These are phyloP conservation scores for Conops quadrifasciatus DNA, from an alignment of 2,888 invertebrate species.

Conservation along the genomic window DNA sequence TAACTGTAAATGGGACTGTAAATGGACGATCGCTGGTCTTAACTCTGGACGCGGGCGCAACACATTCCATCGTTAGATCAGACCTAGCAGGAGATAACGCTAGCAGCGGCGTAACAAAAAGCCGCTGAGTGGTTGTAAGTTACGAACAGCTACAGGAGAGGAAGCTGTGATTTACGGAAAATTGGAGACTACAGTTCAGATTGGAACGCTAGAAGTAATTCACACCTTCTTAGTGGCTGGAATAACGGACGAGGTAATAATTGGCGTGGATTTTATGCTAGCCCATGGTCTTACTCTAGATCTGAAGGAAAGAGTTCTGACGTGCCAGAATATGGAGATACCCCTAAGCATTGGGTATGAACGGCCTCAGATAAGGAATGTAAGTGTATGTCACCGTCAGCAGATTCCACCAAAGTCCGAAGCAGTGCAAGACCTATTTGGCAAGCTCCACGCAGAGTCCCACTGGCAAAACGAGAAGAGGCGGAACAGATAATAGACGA, in stretches of 20 bases:
- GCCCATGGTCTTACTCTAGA: background rate
- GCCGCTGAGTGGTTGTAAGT: constrained; percentile 35
- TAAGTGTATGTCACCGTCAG: background rate
- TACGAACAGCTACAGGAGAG: background rate
- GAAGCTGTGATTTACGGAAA: background rate
- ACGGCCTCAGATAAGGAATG: constrained; percentile 11
- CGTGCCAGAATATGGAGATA: constrained; percentile 5
- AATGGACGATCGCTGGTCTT: no score
- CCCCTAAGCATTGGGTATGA: background rate
- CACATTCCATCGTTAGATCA: background rate
- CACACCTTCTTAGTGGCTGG: constrained; percentile 2
- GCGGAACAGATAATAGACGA: no score
- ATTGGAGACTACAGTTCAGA: constrained; percentile 36
- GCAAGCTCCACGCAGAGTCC: no score
- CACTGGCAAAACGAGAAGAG: no score
- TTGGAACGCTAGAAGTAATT: background rate
- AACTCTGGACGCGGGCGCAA: no score
- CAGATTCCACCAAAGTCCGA: no score
- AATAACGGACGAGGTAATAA: constrained; percentile 5
- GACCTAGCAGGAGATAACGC: background rate
- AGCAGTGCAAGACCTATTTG: no score
- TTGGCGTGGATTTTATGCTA: background rate
- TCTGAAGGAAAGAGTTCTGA: background rate
- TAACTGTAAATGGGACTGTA: background rate
- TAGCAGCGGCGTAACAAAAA: background rate